These are phyloP conservation scores for Nematopogon swammerdamellus DNA, from an alignment of 2,888 invertebrate genomes.

Conservation along the genomic window DNA sequence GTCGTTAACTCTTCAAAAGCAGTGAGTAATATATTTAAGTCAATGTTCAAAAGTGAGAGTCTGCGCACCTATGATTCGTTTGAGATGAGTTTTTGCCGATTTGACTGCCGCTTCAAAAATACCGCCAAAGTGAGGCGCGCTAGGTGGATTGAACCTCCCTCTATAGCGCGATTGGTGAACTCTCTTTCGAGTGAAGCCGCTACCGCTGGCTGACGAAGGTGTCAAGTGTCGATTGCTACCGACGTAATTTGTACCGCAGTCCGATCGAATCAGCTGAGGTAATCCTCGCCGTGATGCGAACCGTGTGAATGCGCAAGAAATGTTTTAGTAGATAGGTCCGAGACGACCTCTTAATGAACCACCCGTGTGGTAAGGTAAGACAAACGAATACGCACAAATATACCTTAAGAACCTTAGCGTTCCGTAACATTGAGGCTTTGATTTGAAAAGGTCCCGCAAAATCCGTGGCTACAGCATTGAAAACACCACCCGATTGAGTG, in stretches of 20 bases:
- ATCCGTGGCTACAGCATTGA: not conserved
- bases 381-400: conserved; percentile 9
- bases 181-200: too few species aligned
- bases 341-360: conserved; percentile 7
- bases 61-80: too few species aligned
- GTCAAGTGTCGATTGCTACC: conserved; percentile 3
- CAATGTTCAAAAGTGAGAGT: too few species aligned
- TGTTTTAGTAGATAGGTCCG: conserved; percentile 4
- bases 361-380: conserved; percentile 4
- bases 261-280: conserved; percentile 2
- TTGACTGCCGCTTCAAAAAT: too few species aligned
- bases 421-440: not conserved
- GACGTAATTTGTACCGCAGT: conserved; percentile 8
- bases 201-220: too few species aligned
- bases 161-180: too few species aligned
- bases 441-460: conserved; percentile 2
- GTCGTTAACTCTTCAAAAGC: too few species aligned
- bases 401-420: not conserved
- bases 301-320: conserved; percentile 6
- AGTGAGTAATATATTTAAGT: too few species aligned
- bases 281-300: conserved; percentile 8
- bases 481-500: not conserved
- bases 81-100: too few species aligned
- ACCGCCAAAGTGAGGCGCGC: too few species aligned
- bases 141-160: too few species aligned